Percentiles rank a stretch among this genome's conserved stretches.
phyloP scores from a whole-genome alignment of 64 coral and sea anemone species.

The Stichodactyla mertensii region DNA sequence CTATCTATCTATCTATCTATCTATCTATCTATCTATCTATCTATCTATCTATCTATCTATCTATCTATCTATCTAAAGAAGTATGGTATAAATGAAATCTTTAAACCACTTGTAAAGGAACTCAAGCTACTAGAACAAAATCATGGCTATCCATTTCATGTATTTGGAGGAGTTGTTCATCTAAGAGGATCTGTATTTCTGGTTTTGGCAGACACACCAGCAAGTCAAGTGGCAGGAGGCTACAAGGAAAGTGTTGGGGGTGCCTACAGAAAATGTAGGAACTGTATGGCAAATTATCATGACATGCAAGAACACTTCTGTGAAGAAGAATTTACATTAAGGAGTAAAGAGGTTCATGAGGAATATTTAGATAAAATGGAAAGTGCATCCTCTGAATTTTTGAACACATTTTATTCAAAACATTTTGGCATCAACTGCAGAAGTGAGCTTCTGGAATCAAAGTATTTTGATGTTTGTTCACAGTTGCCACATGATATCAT shows the following conservation, averaged over 20 bases:
- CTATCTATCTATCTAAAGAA: too few species aligned
- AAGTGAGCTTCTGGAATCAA: neutral
- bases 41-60: too few species aligned
- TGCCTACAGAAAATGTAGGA: slow-evolving; percentile 26
- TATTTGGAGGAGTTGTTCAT: neutral
- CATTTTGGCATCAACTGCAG: slow-evolving; percentile 10
- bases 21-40: too few species aligned
- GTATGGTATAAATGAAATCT: slow-evolving; percentile 25
- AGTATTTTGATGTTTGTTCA: slow-evolving; percentile 11
- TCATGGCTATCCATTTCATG: slow-evolving; percentile 15
- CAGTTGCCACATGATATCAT: slow-evolving; percentile 28
- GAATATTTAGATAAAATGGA: slow-evolving; percentile 10
- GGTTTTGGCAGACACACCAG: slow-evolving; percentile 38
- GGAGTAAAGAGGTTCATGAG: slow-evolving; percentile 15
- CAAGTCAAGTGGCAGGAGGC: slow-evolving; percentile 27
- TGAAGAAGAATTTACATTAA: slow-evolving; percentile 30
- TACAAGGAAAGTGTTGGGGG: slow-evolving; percentile 30
- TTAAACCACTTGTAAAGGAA: slow-evolving; percentile 34
- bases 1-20: too few species aligned
- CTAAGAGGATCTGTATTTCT: slow-evolving; percentile 4
- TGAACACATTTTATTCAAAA: slow-evolving; percentile 32
- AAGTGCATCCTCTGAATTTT: slow-evolving; percentile 6
- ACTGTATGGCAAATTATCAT: slow-evolving; percentile 41
- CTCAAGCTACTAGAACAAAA: slow-evolving; percentile 16
- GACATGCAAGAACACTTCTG: slow-evolving; percentile 24